These are phyloP conservation scores for Epistrophe grossulariae DNA, from an alignment of 2,888 invertebrate species.

Conservation along the genomic window DNA sequence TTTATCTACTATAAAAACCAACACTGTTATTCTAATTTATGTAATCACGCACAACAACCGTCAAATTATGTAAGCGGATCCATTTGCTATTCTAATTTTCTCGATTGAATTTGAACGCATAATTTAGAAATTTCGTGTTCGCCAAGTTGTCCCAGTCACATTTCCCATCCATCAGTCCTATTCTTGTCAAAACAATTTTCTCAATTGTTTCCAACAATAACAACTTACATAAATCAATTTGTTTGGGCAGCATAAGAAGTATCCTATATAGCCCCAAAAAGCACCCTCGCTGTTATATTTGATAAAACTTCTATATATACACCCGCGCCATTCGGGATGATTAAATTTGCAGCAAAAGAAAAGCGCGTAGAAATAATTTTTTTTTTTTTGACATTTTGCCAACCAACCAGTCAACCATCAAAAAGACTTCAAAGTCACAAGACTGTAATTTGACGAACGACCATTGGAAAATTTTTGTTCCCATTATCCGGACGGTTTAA, in stretches of 20 bases:
- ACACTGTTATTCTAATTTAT: conserved; percentile 50
- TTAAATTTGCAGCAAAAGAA: conserved; percentile 43
- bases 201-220: conserved; percentile 55
- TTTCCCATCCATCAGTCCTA: not conserved
- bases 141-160: conserved; percentile 1
- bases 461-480: conserved; percentile 14
- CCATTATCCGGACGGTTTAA: conserved; percentile 27
- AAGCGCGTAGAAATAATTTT: conserved; percentile 31
- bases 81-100: conserved; percentile 41
- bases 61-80: conserved; percentile 59
- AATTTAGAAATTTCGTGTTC: conserved; percentile 17
- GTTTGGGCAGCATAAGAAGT: conserved; percentile 5
- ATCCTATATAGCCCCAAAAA: not conserved
- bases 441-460: conserved; percentile 36
- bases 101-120: conserved; percentile 38
- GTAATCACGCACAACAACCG: conserved; percentile 62
- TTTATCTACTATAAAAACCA: conserved; percentile 24
- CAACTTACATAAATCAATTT: conserved; percentile 55
- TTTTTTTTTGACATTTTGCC: conserved; percentile 54
- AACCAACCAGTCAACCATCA: conserved; percentile 6
- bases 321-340: conserved; percentile 11
- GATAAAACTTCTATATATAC: not conserved
- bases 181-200: conserved; percentile 55
- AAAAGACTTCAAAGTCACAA: conserved; percentile 53
- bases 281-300: not conserved